Conservation (phyloP, 2,797 vertebrate genomes). For the Pterois miles region DNA sequence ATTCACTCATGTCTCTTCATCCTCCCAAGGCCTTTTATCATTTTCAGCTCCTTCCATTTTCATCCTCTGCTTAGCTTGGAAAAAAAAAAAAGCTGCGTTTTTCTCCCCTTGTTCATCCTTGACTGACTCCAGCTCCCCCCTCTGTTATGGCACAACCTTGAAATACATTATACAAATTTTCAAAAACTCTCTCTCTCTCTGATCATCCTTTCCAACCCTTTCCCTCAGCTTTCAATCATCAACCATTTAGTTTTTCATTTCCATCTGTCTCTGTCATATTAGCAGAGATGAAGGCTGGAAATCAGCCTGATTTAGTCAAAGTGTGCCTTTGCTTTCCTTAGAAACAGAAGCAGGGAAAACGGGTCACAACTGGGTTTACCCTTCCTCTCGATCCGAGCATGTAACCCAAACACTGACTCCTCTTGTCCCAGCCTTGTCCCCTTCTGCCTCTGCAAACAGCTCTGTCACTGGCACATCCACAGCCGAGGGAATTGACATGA, state of each 20-base stretch:
- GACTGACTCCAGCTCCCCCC: slow-evolving; percentile 7
- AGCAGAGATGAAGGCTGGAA: neutral
- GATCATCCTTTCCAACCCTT: neutral
- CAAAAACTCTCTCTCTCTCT: neutral
- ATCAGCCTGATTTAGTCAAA: neutral
- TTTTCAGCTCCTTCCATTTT: slow-evolving; percentile 44
- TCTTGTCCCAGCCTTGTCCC: slow-evolving; percentile 3
- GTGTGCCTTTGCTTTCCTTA: neutral
- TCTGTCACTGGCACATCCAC: slow-evolving; percentile 10
- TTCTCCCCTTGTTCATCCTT: slow-evolving; percentile 25
- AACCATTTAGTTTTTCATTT: neutral
- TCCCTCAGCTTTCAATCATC: neutral
- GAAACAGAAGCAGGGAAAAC: neutral
- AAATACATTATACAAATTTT: neutral
- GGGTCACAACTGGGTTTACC: neutral
- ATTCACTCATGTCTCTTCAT: slow-evolving; percentile 37
- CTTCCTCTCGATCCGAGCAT: neutral
- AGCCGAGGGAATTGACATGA: slow-evolving; percentile 28
- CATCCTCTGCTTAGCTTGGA: neutral
- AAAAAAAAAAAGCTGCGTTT: slow-evolving; percentile 8
- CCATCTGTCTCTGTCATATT: neutral
- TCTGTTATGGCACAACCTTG: neutral
- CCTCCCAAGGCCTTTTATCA: slow-evolving; percentile 53
- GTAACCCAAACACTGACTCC: neutral
- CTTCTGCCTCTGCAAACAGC: slow-evolving; percentile 15